Percentiles rank a stretch among this genome's conserved stretches.
phyloP scores from a whole-genome alignment of 2,797 vertebrate genomes.

The Echiichthys vipera region DNA sequence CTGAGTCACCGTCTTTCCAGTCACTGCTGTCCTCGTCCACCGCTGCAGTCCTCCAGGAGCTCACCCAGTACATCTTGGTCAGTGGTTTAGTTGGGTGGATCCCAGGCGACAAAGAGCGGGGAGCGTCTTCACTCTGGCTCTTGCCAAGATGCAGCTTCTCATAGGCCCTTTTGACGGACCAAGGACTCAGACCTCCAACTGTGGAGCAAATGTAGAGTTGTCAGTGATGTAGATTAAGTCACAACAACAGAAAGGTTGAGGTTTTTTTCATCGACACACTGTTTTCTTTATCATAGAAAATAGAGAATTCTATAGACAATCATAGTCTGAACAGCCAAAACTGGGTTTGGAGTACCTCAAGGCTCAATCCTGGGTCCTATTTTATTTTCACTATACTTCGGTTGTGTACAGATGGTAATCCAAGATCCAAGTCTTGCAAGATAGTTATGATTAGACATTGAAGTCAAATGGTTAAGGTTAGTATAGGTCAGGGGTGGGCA shows the following conservation, averaged over 20 bases:
- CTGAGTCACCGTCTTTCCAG: slow-evolving; percentile 38
- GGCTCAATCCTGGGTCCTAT: neutral
- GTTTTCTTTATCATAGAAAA: neutral
- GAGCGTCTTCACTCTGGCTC: slow-evolving; percentile 13
- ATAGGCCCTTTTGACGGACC: slow-evolving; percentile 57
- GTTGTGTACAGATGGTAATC: too few species aligned
- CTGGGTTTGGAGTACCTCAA: neutral
- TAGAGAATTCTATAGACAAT: neutral
- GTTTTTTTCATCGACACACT: neutral
- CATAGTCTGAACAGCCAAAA: neutral
- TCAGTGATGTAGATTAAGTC: neutral
- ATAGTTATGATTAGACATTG: too few species aligned
- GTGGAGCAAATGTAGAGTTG: slow-evolving; percentile 24
- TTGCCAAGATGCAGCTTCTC: slow-evolving; percentile 40
- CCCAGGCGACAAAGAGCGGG: slow-evolving; percentile 11
- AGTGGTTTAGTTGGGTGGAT: neutral
- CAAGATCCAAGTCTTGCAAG: too few species aligned
- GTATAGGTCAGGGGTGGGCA: too few species aligned
- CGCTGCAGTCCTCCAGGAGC: slow-evolving; percentile 83
- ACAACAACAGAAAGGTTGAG: neutral
- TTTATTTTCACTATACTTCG: neutral
- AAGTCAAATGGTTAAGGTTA: too few species aligned
- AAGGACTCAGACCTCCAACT: slow-evolving; percentile 75
- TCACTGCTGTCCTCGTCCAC: slow-evolving; percentile 74
- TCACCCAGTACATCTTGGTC: slow-evolving; percentile 79